phyloP scores from a whole-genome alignment of 2,888 invertebrate genomes.

The Pollenia griseotomentosa region DNA sequence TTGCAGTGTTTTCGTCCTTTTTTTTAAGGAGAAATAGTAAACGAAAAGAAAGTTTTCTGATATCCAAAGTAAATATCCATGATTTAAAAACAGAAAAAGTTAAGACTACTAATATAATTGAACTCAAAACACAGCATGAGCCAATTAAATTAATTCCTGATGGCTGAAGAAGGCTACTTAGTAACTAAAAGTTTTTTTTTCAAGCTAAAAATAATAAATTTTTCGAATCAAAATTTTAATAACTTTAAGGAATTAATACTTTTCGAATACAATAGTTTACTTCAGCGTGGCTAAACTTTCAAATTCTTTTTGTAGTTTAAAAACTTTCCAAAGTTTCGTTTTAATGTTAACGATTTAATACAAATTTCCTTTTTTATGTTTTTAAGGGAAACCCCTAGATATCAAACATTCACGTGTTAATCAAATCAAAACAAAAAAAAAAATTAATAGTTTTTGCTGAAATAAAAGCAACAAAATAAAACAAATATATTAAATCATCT shows the following conservation, averaged over 20 bases:
- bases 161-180: background rate
- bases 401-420: background rate
- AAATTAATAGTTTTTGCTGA: background rate
- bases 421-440: background rate
- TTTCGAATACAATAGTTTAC: too few species aligned
- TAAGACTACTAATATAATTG: conserved; percentile 44
- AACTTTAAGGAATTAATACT: too few species aligned
- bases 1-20: conserved; percentile 3
- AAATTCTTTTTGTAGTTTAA: too few species aligned
- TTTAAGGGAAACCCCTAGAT: background rate
- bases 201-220: too few species aligned
- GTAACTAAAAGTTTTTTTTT: background rate
- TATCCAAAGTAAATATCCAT: conserved; percentile 57
- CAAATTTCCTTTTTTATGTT: background rate
- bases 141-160: background rate
- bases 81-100: conserved; percentile 36
- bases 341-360: too few species aligned
- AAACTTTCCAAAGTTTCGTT: too few species aligned
- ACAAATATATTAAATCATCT: conserved; percentile 48
- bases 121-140: conserved; percentile 23
- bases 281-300: too few species aligned
- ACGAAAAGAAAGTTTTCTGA: conserved; percentile 40
- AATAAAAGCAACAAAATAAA: conserved; percentile 20
- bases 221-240: too few species aligned
- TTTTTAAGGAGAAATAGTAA: background rate